Conservation (phyloP, 1,140 invertebrate species). For the Lucilia sericata region DNA sequence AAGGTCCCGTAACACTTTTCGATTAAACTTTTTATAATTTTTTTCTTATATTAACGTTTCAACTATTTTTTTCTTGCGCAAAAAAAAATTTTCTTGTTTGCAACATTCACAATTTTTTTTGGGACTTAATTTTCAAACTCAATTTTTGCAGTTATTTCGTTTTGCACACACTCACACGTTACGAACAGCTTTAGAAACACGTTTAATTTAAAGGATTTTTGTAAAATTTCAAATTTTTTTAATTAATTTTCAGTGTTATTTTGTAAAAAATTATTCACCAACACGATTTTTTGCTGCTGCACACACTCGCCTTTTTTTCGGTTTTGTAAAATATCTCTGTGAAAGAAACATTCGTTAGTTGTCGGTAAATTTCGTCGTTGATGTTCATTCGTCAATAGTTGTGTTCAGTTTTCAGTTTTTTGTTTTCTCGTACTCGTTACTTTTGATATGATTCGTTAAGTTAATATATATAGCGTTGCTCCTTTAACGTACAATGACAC, state of each 20-base stretch:
- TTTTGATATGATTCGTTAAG: not conserved
- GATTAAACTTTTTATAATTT: not conserved
- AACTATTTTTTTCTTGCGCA: slow-evolving; percentile 34
- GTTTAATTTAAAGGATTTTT: slow-evolving; percentile 1
- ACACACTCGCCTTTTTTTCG: slow-evolving; percentile 42
- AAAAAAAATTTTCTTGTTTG: slow-evolving; percentile 29
- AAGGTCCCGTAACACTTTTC: not conserved
- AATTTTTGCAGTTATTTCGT: not conserved
- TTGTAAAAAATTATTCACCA: slow-evolving; percentile 23
- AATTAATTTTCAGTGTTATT: slow-evolving; percentile 29
- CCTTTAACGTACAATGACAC: slow-evolving; percentile 23
- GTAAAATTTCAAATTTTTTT: not conserved
- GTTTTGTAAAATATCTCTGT: slow-evolving; percentile 31
- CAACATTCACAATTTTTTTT: slow-evolving; percentile 31
- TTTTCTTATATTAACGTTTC: not conserved
- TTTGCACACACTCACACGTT: slow-evolving; percentile 27
- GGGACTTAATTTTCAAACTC: slow-evolving; percentile 12
- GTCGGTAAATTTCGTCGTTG: slow-evolving; percentile 29
- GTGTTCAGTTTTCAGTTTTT: not conserved
- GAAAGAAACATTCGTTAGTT: slow-evolving; percentile 16
- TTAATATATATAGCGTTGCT: not conserved
- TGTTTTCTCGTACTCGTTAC: not conserved
- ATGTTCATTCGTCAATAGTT: not conserved
- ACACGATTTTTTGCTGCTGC: slow-evolving; percentile 38
- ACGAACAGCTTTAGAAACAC: slow-evolving; percentile 25